Evolutionary conservation across 2,888 invertebrate genomes (phyloP).

Genomic region (Cosmopolites sordidus): DNA sequence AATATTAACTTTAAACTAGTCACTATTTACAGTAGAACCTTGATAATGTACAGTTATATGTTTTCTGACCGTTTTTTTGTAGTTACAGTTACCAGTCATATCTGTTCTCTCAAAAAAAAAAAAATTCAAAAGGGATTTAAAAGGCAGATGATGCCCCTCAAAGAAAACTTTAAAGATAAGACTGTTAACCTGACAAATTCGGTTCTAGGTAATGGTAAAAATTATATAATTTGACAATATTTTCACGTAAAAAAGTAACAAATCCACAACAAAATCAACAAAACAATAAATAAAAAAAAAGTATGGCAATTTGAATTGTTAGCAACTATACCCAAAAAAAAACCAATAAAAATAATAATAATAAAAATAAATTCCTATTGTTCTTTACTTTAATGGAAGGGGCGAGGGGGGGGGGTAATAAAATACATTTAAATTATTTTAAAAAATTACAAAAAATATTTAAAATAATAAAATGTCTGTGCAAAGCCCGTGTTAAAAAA

Average conservation of each 20-base stretch:
- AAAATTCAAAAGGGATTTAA: background rate
- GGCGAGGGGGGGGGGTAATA: no score
- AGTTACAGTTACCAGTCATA: background rate
- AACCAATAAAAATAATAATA: no score
- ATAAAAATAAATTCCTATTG: no score
- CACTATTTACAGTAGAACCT: constrained; percentile 47
- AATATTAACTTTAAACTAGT: constrained; percentile 44
- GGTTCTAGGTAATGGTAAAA: constrained; percentile 8
- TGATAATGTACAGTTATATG: constrained; percentile 39
- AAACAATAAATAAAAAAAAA: constrained; percentile 26
- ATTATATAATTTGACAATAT: constrained; percentile 24
- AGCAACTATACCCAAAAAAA: constrained; percentile 17
- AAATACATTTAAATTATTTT: no score
- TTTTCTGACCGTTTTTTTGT: constrained; percentile 1
- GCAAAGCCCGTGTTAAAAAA: no score
- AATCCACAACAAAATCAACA: constrained; percentile 34
- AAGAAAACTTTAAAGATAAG: background rate
- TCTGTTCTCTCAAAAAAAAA: background rate
- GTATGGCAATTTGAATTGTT: constrained; percentile 23
- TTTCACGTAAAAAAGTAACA: constrained; percentile 31
- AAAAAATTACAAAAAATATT: no score
- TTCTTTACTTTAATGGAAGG: no score
- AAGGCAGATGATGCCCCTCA: background rate
- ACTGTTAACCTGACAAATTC: constrained; percentile 2
- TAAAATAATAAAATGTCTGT: no score